Conservation (phyloP, 2,113 vertebrate species). For the Engystomops pustulosus region DNA sequence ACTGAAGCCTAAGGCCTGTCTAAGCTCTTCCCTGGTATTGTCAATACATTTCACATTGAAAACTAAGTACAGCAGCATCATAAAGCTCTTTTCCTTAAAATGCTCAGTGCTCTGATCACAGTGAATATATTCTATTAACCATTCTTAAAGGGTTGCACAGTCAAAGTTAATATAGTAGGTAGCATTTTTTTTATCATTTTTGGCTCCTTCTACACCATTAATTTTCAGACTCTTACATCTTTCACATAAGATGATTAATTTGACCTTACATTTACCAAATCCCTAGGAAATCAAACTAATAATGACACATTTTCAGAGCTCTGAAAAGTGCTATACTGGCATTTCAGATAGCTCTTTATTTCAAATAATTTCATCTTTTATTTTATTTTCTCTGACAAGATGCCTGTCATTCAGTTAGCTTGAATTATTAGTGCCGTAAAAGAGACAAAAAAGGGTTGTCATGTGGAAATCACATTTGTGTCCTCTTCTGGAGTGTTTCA, state of each 20-base stretch:
- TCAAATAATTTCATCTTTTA: slow-evolving; percentile 41
- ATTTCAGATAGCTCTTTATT: slow-evolving; percentile 51
- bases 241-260: slow-evolving; percentile 15
- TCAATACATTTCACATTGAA: no score
- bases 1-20: no score
- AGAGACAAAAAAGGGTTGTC: slow-evolving; percentile 28
- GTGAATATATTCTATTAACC: no score
- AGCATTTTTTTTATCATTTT: not conserved
- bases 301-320: slow-evolving; percentile 35
- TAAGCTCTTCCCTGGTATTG: no score
- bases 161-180: not conserved
- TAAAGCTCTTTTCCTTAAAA: no score
- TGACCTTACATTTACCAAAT: slow-evolving; percentile 26
- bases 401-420: slow-evolving; percentile 26
- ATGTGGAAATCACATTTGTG: slow-evolving; percentile 20
- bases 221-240: not conserved
- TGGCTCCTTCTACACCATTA: slow-evolving; percentile 12
- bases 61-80: no score
- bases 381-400: slow-evolving; percentile 31
- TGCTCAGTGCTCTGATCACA: no score
- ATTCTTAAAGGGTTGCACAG: not conserved
- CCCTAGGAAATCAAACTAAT: not conserved
- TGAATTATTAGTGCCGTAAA: slow-evolving; percentile 17
- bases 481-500: not conserved
- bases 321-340: slow-evolving; percentile 40